Base-by-base conservation (phyloP, 2,113 vertebrate genomes). In the Callionymus lyra region DNA sequence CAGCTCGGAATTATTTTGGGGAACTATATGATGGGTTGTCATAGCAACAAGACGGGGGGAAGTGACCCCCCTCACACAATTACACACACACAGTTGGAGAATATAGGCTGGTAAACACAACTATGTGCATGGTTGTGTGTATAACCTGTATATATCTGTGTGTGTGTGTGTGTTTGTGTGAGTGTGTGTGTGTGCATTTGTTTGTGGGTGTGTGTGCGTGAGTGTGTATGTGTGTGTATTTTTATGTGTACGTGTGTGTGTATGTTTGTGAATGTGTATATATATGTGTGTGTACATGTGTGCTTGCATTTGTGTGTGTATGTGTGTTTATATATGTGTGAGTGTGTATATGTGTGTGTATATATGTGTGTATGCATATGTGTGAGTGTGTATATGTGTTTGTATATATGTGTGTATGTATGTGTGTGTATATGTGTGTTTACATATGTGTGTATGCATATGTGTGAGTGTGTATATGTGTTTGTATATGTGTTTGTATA, bases 21-120 rank as follows among this genome's bases (percentile, higher is more conserved):
- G 39, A 5, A 12, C 53, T 43, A 49, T 19, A 58, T 57, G 53
- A 72, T 55, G 40, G 47, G 74, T 76, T 69, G 74, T 74, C 65
- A 81, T 76, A 51, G 70, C 59, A 77, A 77, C 74, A 65, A 34
- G 55, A 60, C 44, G 32, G 39, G 50, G 45, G 48, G 54, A 59
- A 54, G n/a, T 56, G 50, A 69, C 67, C 72, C 57, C 55, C 38
- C 45, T 41, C 38, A 40, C 17, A 1, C 38, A 21, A 2, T n/a
- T 18, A 19, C 38, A 10, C 16, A 12, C 16, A 18, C 16, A 39
- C 38, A 18, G 9, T n/a, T n/a, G n/a, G n/a, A n/a, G n/a, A n/a
- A n/a, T n/a, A n/a, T 33, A 33, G 6, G 8, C 8, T 8, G 6
- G 8, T 33, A 33, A 8, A 33, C 8, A 33, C 8, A 33, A 8